Conservation (phyloP, 2,888 invertebrate genomes). For the Eledone cirrhosa region DNA sequence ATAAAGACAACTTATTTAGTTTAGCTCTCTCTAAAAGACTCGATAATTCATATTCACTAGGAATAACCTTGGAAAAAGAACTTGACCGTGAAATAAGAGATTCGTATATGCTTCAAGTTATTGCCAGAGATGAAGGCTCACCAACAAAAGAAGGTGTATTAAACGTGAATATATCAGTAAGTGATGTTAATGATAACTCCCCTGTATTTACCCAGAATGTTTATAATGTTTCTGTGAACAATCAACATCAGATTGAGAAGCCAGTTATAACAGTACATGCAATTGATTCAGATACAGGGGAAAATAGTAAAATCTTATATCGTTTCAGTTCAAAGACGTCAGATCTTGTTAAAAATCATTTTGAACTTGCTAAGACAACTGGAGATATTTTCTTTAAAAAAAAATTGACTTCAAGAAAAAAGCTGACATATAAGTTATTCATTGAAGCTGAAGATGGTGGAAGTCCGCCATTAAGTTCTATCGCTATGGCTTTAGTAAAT, state of each 20-base stretch:
- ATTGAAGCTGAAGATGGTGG: conserved; percentile 10
- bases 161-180: conserved; percentile 35
- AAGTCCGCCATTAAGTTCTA: conserved; percentile 8
- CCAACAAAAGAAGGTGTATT: conserved; percentile 44
- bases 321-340: conserved; percentile 13
- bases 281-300: neutral
- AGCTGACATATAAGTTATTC: conserved; percentile 23
- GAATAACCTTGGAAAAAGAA: conserved; percentile 44
- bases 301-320: conserved; percentile 10
- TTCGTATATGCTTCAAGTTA: conserved; percentile 46
- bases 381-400: conserved; percentile 15
- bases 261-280: neutral
- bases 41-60: conserved; percentile 50
- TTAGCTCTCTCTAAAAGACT: conserved; percentile 46
- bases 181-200: neutral
- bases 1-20: conserved; percentile 41
- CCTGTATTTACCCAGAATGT: conserved; percentile 17
- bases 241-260: neutral
- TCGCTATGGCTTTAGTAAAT: conserved; percentile 19
- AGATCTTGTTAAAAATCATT: conserved; percentile 8
- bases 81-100: conserved; percentile 50
- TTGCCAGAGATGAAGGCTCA: conserved; percentile 51
- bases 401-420: neutral
- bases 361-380: neutral
- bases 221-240: conserved; percentile 16